Evolutionary conservation across 1,140 invertebrate species (phyloP).

Genomic region (Wiebesia pumilae): DNA sequence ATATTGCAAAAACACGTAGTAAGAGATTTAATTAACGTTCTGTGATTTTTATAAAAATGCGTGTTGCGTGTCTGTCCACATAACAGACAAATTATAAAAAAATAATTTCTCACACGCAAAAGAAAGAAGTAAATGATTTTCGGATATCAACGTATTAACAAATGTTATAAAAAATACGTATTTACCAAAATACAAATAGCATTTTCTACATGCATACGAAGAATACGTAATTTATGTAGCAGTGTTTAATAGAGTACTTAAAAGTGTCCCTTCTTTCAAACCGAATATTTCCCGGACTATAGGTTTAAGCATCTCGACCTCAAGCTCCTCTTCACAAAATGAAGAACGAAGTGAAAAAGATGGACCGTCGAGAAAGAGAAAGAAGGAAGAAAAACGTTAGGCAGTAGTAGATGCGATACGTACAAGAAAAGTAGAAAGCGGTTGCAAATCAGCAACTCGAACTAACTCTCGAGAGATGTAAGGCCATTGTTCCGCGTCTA

Average conservation of each 20-base stretch:
- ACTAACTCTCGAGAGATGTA: not conserved
- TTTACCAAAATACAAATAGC: no score
- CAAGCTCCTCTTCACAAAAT: not conserved
- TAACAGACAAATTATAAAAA: no score
- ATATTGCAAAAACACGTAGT: no score
- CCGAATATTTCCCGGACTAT: not conserved
- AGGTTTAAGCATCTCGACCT: not conserved
- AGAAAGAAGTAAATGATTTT: no score
- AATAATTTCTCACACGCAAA: no score
- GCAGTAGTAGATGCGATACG: not conserved
- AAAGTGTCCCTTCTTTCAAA: not conserved
- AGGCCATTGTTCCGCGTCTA: constrained; percentile 59
- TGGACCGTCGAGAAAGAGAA: not conserved
- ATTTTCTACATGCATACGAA: not conserved
- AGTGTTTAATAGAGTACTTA: not conserved
- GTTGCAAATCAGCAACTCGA: constrained; percentile 15
- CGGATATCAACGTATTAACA: no score
- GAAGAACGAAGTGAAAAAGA: not conserved
- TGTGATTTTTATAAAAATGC: no score
- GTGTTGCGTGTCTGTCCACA: no score
- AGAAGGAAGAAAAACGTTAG: not conserved
- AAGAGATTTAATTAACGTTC: no score
- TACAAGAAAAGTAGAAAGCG: not conserved
- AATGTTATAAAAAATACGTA: no score
- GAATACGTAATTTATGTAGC: not conserved